These are phyloP conservation scores for Rostratula benghalensis DNA, from an alignment of 2,113 vertebrate genomes.

Conservation along the genomic window DNA sequence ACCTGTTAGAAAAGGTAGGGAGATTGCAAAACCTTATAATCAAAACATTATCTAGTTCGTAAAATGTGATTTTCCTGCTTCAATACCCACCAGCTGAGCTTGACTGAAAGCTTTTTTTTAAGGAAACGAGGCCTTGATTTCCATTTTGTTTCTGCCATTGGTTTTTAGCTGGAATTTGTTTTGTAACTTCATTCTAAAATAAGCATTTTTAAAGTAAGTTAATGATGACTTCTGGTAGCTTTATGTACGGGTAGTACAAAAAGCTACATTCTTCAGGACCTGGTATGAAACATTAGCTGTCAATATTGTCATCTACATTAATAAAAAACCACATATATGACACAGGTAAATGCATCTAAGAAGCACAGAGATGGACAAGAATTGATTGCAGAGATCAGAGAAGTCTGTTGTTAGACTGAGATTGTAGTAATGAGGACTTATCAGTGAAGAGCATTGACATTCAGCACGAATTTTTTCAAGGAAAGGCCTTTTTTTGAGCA, in stretches of 20 bases:
- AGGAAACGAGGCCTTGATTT: not conserved
- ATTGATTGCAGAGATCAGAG: not conserved
- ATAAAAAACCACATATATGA: not conserved
- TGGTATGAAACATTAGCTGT: not conserved
- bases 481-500: not conserved
- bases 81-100: not conserved
- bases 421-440: not conserved
- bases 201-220: not conserved
- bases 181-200: not conserved
- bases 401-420: not conserved
- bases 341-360: not conserved
- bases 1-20: not conserved
- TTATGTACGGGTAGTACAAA: not conserved
- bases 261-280: not conserved
- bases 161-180: not conserved
- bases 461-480: not conserved
- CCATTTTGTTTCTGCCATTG: not conserved
- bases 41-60: not conserved
- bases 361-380: not conserved
- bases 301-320: not conserved
- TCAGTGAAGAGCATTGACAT: not conserved
- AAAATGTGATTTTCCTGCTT: not conserved
- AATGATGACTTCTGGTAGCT: not conserved
- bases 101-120: not conserved
- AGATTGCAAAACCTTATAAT: not conserved